These are phyloP conservation scores for Branchinecta lindahli DNA, from an alignment of 1,140 invertebrate genomes.

Conservation along the genomic window DNA sequence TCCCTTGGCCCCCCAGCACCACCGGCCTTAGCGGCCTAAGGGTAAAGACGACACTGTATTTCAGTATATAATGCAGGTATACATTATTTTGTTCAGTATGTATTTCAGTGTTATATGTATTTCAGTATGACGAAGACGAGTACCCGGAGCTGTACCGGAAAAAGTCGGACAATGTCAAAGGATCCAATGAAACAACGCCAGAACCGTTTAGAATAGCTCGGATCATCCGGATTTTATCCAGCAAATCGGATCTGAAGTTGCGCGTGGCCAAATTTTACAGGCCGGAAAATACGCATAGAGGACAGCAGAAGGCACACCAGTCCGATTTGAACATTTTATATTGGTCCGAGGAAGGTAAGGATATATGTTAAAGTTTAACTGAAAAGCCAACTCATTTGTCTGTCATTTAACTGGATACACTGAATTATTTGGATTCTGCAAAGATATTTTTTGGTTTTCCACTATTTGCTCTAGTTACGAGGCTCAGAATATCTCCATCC, in stretches of 20 bases:
- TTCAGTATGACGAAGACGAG: conserved; percentile 47
- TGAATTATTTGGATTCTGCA: too few relatives aligned
- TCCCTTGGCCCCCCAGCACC: too few relatives aligned
- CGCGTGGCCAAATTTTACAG: conserved; percentile 54
- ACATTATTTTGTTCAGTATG: too few relatives aligned
- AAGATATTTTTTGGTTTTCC: too few relatives aligned
- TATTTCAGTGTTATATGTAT: too few relatives aligned
- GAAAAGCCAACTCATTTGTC: too few relatives aligned
- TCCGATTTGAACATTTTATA: conserved; percentile 57
- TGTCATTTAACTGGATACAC: too few relatives aligned
- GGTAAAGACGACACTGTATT: too few relatives aligned
- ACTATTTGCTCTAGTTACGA: too few relatives aligned
- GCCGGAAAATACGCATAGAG: conserved; percentile 55
- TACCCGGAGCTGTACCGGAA: conserved; percentile 67
- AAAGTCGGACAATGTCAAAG: conserved; percentile 45
- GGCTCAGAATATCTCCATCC: too few relatives aligned
- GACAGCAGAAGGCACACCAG: conserved; percentile 35
- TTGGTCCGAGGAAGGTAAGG: conserved; percentile 54
- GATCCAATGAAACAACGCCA: conserved; percentile 52
- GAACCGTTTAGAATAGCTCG: conserved; percentile 57
- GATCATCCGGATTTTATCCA: conserved; percentile 42
- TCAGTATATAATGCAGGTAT: too few relatives aligned
- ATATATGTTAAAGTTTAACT: conserved; percentile 23
- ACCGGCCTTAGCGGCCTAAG: too few relatives aligned
- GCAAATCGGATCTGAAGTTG: conserved; percentile 35